Conservation (phyloP, 2,888 invertebrate genomes). For the Drosophila fungiperda region DNA sequence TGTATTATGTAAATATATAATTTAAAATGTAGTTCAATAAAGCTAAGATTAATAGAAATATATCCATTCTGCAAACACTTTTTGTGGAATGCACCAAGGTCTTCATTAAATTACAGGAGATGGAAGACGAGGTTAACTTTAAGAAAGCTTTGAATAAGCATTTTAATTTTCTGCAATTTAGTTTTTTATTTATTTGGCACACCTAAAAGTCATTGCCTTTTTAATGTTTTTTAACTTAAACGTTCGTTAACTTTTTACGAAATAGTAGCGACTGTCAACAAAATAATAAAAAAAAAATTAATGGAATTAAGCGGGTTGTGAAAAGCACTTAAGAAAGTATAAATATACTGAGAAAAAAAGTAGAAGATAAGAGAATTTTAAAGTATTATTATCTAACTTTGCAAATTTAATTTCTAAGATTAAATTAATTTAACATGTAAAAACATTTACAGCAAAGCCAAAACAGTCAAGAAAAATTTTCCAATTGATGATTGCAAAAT, state of each 20-base stretch:
- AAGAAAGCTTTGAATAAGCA: neutral
- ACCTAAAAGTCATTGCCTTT: conserved; percentile 16
- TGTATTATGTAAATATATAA: neutral
- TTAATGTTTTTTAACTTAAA: conserved; percentile 1
- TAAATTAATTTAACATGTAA: neutral
- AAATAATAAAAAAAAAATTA: conserved; percentile 57
- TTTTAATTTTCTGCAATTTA: neutral
- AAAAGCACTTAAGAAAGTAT: conserved; percentile 3
- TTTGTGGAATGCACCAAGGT: neutral
- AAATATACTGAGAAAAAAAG: neutral
- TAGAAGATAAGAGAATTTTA: neutral
- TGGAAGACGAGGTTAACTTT: neutral
- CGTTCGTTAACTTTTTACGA: conserved; percentile 52
- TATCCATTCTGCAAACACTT: neutral
- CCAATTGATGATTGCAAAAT: conserved; percentile 45
- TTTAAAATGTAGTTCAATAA: neutral
- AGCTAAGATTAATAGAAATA: neutral
- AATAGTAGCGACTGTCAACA: conserved; percentile 47
- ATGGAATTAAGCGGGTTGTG: conserved; percentile 54
- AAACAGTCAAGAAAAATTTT: conserved; percentile 13
- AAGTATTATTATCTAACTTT: neutral
- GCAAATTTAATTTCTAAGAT: neutral
- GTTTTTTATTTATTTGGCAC: neutral
- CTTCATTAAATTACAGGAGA: neutral
- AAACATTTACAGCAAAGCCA: neutral